These are phyloP conservation scores for Platycheirus albimanus DNA, from an alignment of 2,888 invertebrate genomes.

Conservation along the genomic window DNA sequence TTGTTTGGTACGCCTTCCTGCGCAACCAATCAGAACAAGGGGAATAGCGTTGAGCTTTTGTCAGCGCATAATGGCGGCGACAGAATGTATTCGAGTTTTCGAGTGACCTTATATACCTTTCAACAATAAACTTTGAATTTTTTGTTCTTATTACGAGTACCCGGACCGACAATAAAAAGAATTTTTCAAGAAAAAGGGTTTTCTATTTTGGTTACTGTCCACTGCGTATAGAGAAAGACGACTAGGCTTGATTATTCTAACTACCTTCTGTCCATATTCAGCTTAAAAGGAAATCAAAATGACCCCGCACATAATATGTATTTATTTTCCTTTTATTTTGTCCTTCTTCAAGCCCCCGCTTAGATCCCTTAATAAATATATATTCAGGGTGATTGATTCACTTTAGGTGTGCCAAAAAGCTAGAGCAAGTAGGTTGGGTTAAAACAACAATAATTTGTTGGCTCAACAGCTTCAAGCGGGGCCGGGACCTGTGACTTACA, in stretches of 20 bases:
- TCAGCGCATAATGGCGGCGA: constrained; percentile 65
- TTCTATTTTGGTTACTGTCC: constrained; percentile 33
- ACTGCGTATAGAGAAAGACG: constrained; percentile 1
- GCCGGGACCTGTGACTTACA: too few species aligned
- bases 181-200: constrained; percentile 43
- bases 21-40: constrained; percentile 77
- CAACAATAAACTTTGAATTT: constrained; percentile 44
- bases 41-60: constrained; percentile 74
- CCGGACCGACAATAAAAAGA: constrained; percentile 28
- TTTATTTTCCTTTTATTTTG: constrained; percentile 15
- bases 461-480: too few species aligned
- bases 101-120: constrained; percentile 42
- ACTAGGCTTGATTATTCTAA: background rate
- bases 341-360: too few species aligned
- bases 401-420: too few species aligned
- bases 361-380: too few species aligned
- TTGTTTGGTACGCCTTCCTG: constrained; percentile 65
- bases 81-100: too few species aligned
- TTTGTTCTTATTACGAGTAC: background rate
- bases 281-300: constrained; percentile 30
- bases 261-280: background rate
- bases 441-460: too few species aligned
- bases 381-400: too few species aligned
- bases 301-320: background rate
- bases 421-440: too few species aligned